Conservation (phyloP, 2,797 vertebrate species). For the Erethizon dorsatum region DNA sequence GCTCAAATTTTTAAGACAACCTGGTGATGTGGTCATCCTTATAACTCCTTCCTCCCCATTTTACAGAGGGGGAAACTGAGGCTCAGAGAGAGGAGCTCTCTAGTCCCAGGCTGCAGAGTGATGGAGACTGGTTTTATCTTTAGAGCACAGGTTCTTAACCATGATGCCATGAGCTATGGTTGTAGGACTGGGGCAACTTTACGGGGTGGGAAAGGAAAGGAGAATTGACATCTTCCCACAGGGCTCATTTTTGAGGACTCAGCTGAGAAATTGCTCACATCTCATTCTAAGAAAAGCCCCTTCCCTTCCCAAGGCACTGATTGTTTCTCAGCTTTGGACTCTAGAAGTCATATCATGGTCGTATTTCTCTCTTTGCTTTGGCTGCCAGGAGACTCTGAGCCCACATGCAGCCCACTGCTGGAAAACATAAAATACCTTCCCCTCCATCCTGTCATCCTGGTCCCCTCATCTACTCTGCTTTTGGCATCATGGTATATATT, state of each 20-base stretch:
- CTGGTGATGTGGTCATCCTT: neutral
- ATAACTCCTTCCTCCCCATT: neutral
- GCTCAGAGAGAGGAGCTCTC: neutral
- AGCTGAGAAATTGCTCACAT: neutral
- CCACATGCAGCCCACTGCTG: neutral
- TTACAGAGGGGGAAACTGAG: constrained; percentile 10
- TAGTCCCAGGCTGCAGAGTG: neutral
- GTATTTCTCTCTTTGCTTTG: constrained; percentile 35
- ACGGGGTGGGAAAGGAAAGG: neutral
- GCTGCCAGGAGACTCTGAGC: constrained; percentile 5
- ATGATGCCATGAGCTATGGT: neutral
- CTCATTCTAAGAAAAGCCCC: neutral
- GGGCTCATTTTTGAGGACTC: neutral
- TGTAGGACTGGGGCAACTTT: neutral
- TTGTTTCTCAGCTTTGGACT: neutral
- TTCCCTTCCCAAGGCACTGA: neutral
- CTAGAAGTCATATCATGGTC: neutral
- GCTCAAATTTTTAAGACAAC: neutral
- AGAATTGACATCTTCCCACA: neutral
- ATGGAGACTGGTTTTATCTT: neutral
- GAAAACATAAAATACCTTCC: neutral
- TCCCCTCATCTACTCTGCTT: neutral
- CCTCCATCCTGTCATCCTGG: rapidly evolving
- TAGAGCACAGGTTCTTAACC: neutral
- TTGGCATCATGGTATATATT: no score